These are phyloP conservation scores for Chanos chanos DNA, from an alignment of 2,797 vertebrate species.

Conservation along the genomic window DNA sequence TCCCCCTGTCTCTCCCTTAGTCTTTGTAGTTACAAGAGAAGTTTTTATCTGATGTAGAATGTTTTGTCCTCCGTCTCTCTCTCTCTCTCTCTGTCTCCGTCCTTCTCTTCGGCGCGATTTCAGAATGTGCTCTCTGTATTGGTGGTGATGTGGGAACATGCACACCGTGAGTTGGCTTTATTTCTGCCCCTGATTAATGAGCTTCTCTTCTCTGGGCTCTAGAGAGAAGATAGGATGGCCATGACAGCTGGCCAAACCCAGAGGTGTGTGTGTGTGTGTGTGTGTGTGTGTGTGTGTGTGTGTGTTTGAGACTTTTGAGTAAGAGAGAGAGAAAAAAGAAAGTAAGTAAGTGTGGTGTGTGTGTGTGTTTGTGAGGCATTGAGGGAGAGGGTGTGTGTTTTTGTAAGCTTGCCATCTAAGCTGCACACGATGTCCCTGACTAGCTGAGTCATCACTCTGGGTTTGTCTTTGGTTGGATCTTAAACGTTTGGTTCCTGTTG, in stretches of 20 bases:
- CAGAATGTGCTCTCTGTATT: too few species aligned
- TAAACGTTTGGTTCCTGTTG: slow-evolving; percentile 14
- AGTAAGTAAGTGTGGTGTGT: too few species aligned
- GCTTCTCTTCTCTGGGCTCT: too few species aligned
- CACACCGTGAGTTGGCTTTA: slow-evolving; percentile 12
- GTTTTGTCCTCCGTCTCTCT: not conserved
- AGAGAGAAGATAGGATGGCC: too few species aligned
- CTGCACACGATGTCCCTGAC: not conserved
- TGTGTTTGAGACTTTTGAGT: too few species aligned
- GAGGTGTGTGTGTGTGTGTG: not conserved
- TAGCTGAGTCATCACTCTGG: slow-evolving; percentile 65
- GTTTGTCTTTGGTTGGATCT: slow-evolving; percentile 59
- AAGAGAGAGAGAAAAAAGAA: too few species aligned
- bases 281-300: not conserved
- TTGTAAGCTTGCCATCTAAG: not conserved
- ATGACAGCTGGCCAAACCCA: not conserved
- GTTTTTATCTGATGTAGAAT: too few species aligned
- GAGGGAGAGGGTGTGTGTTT: too few species aligned
- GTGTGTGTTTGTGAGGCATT: not conserved
- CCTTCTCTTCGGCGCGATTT: slow-evolving; percentile 23
- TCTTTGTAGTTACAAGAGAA: too few species aligned
- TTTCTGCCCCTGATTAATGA: slow-evolving; percentile 2
- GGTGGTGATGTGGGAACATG: too few species aligned
- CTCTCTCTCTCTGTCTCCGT: not conserved
- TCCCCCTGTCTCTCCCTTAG: too few species aligned